Evolutionary conservation across 2,113 vertebrate genomes (phyloP).

Genomic region (Apistogramma diplotaenia): DNA sequence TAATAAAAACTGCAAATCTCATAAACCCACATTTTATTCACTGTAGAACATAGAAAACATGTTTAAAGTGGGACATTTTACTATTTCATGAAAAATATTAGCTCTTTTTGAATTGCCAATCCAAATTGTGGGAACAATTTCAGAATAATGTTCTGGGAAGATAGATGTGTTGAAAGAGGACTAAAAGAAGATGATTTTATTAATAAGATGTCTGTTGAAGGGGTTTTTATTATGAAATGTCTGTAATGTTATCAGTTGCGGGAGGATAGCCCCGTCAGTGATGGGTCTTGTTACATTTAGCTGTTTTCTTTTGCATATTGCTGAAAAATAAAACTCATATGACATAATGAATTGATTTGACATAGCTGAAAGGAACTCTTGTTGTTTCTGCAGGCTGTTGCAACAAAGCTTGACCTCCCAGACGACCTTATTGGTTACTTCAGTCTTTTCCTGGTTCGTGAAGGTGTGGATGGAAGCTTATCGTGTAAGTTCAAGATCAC

Average conservation of each 20-base stretch:
- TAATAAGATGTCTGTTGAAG: too few species aligned
- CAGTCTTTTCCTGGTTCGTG: constrained; percentile 91
- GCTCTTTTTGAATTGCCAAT: not conserved
- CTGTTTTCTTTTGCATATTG: not conserved
- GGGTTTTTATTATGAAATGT: too few species aligned
- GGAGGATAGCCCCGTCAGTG: too few species aligned
- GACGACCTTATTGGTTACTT: constrained; percentile 96
- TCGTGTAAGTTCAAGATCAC: constrained; percentile 83
- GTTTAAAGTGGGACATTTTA: not conserved
- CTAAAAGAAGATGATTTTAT: too few species aligned
- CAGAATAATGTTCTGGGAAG: not conserved
- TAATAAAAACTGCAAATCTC: not conserved
- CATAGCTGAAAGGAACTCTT: not conserved
- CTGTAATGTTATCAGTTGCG: too few species aligned
- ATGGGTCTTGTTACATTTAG: too few species aligned
- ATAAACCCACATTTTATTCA: not conserved
- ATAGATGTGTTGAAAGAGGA: too few species aligned
- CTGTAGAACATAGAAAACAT: not conserved
- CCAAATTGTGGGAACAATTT: not conserved
- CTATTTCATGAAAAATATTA: too few species aligned
- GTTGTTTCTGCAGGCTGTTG: constrained; percentile 83
- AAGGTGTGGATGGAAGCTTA: constrained; percentile 86
- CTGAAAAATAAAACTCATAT: not conserved
- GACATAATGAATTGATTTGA: not conserved
- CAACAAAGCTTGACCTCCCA: constrained; percentile 91